Evolutionary conservation across 2,888 invertebrate genomes (phyloP).

Genomic region (Chaetogeoica ovagalla): DNA sequence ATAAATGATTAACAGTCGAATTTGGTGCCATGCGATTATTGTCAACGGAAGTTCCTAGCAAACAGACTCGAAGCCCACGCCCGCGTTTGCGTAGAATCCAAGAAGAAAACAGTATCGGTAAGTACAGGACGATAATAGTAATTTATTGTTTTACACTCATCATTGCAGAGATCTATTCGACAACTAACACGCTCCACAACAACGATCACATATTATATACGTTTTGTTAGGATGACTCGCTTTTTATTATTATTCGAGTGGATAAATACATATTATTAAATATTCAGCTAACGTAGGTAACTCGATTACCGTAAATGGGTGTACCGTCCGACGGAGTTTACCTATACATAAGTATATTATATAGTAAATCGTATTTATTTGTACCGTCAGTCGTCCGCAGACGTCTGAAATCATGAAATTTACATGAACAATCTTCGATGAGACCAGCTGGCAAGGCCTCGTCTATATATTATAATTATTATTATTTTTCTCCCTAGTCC

Average conservation of each 20-base stretch:
- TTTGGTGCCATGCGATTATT: slow-evolving; percentile 68
- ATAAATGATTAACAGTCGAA: slow-evolving; percentile 57
- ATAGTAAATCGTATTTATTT: background rate
- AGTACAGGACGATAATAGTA: slow-evolving; percentile 2
- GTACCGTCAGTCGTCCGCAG: background rate
- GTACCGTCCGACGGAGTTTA: background rate
- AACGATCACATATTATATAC: no score
- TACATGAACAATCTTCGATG: background rate
- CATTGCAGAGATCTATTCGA: background rate
- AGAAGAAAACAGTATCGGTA: slow-evolving; percentile 32
- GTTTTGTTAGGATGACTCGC: background rate
- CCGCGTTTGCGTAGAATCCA: slow-evolving; percentile 56
- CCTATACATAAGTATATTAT: background rate
- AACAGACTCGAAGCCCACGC: slow-evolving; percentile 69
- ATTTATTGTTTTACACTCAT: background rate
- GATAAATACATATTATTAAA: background rate
- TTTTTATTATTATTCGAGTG: background rate
- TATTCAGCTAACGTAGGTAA: background rate
- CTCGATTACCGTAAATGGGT: background rate
- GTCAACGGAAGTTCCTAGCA: slow-evolving; percentile 71
- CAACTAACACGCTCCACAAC: no score
- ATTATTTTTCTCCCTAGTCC: background rate
- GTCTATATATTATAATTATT: background rate
- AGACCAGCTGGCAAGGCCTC: background rate
- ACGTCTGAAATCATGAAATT: background rate